Conservation (phyloP, 2,888 invertebrate genomes). For the Archips xylosteana region DNA sequence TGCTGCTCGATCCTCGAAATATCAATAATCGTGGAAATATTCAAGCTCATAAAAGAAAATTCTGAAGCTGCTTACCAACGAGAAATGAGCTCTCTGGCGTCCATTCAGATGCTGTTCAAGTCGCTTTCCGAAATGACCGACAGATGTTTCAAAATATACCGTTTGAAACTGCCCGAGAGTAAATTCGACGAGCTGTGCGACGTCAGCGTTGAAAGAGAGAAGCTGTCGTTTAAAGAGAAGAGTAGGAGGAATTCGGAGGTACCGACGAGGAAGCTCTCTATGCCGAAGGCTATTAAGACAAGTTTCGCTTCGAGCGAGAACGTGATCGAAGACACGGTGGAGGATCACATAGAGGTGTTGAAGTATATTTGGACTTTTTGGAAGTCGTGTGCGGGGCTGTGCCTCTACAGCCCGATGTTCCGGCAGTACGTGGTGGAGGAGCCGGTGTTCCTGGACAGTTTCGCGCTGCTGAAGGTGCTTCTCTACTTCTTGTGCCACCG, state of each 20-base stretch:
- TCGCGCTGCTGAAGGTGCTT: slow-evolving; percentile 69
- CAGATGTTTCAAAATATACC: slow-evolving; percentile 70
- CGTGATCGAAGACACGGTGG: slow-evolving; percentile 53
- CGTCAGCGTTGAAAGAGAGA: slow-evolving; percentile 60
- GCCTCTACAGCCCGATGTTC: slow-evolving; percentile 85
- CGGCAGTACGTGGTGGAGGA: slow-evolving; percentile 73
- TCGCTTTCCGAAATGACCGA: slow-evolving; percentile 71
- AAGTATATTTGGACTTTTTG: slow-evolving; percentile 80
- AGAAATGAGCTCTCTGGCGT: slow-evolving; percentile 71
- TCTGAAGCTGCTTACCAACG: slow-evolving; percentile 63
- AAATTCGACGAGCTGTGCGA: slow-evolving; percentile 68
- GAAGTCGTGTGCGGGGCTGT: slow-evolving; percentile 80
- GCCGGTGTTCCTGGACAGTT: slow-evolving; percentile 67
- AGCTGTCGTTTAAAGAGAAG: slow-evolving; percentile 50
- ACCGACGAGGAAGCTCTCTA: slow-evolving; percentile 50
- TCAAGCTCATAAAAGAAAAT: slow-evolving; percentile 73
- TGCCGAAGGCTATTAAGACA: slow-evolving; percentile 54
- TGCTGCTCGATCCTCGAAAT: slow-evolving; percentile 87
- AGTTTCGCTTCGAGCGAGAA: slow-evolving; percentile 49
- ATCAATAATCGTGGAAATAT: slow-evolving; percentile 86
- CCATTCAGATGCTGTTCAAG: slow-evolving; percentile 76
- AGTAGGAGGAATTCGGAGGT: slow-evolving; percentile 43
- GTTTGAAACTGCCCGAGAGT: slow-evolving; percentile 62
- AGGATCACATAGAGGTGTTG: slow-evolving; percentile 67
- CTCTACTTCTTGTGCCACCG: slow-evolving; percentile 62